Evolutionary conservation across 2,113 vertebrate species (phyloP).

Genomic region (Silurus meridionalis): DNA sequence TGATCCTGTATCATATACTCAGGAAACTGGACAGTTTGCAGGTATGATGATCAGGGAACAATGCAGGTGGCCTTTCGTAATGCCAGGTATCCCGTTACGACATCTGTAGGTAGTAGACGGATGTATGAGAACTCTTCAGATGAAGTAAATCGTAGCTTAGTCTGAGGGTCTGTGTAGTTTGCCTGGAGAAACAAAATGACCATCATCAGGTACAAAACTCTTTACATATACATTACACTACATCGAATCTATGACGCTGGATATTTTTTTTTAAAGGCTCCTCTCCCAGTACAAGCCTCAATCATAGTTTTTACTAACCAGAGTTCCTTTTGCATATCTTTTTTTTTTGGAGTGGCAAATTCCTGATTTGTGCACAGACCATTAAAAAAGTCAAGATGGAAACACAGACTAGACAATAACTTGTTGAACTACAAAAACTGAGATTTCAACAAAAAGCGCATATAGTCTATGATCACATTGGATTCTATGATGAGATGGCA

Average conservation of each 20-base stretch:
- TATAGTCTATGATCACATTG: neutral
- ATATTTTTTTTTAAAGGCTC: neutral
- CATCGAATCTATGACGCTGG: neutral
- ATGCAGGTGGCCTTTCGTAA: constrained; percentile 92
- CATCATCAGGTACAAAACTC: neutral
- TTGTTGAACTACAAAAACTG: neutral
- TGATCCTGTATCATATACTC: neutral
- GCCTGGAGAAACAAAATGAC: constrained; percentile 72
- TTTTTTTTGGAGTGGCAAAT: neutral
- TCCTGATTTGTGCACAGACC: too few species aligned
- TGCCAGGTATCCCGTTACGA: constrained; percentile 89
- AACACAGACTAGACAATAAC: neutral
- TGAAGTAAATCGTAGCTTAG: constrained; percentile 91
- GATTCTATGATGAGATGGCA: neutral
- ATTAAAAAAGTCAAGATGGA: neutral
- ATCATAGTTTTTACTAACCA: neutral
- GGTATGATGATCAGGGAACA: constrained; percentile 74
- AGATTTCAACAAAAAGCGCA: neutral
- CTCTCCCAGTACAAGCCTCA: neutral
- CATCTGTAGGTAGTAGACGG: constrained; percentile 91
- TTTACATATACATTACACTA: neutral
- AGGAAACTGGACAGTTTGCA: neutral
- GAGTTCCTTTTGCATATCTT: neutral
- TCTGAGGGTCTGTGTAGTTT: constrained; percentile 97
- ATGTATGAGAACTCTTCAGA: constrained; percentile 95